Evolutionary conservation across 2,888 invertebrate genomes (phyloP), one percentile per base, ranked within the genome.

Genomic region (Drosophila testacea): DNA sequence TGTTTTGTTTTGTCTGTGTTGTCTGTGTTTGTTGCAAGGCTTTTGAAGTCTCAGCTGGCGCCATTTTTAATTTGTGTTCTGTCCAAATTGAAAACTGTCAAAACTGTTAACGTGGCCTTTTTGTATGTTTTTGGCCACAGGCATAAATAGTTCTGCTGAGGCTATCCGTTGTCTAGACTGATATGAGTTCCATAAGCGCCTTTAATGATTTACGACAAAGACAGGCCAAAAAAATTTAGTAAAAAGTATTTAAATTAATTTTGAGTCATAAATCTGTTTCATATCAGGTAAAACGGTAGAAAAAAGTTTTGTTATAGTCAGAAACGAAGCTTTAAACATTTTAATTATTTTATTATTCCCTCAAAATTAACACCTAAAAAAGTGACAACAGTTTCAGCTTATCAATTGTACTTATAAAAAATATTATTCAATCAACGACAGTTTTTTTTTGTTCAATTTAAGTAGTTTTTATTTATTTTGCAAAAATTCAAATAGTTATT

Each of bases 81-180:
- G 66, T 16, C 51, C 73, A 81, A 83, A 88, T 82, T 85, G 85
- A 76, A 86, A 84, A 81, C 81, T 88, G 88, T 84, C 89, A 86
- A 76, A 83, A 81, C 83, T 86, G 83, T 76, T 83, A 83, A 83
- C 78, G 69, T 79, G 50, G 70, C 55, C 68, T 51, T 73, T 66
- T 71, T 65, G 38, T 51, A 57, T 5, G 6, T 32, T 32, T 54
- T 16, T 67, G 61, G 66, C 61, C 63, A 65, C 47, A 67, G 44
- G 55, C 63, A 66, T 78, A 69, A 68, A 69, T 81, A 78, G 87
- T 74, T 83, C 34, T 57, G 56, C 11, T 34, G 28, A 34, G 50
- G 13, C 36, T 63, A 38, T 44, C 34, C 13, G 13, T 51, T 28
- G 60, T 32, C 30, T 51, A n/a, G 10, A 27, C n/a, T 54, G 48